Base-by-base conservation (phyloP, 1,140 invertebrate genomes). In the Lepidurus couesii region DNA sequence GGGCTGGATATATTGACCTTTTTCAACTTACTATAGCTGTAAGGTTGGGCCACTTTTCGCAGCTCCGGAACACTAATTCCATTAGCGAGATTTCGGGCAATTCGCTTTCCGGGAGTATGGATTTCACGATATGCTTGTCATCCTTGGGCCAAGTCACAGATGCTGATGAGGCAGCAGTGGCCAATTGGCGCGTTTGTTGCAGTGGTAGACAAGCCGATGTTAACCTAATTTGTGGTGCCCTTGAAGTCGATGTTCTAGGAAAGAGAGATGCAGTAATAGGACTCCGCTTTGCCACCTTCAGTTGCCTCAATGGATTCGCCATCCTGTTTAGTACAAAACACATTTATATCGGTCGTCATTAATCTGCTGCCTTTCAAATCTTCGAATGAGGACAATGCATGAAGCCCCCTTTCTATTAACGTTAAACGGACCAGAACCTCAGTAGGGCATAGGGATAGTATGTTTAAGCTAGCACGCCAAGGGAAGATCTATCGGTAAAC, bases 41-140 rank as follows among this genome's bases (percentile, higher is more conserved):
- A 21, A 78, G 77, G 11, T 78, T 42, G 10, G 79, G 79, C 78
- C 78, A 79, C 42, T 77, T 44, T 7, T 45, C 45, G 73, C 44
- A 73, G 53, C 47, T 77, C 45, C 73, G 65, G 43, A 80, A 77
- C 8, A 80, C 53, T 7, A 74, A 73, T 76, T 74, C 53, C 21
- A 74, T 42, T 16, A 80, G 24, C 24, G 76, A 74, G 45, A 80
- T 45, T n/a, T 80, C 76, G 44, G 73, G 75, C 47, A 80, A 42
- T 44, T 74, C 47, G 76, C 76, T 75, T 34, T 80, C 79, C 0
- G 76, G 34, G 13, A 78, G 76, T 5, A 73, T 73, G 43, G 79
- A 80, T 21, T 42, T 45, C 43, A 80, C 79, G 73, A 80, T 47
- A 44, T 77, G 73, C 7, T 78, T 44, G 13, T 79, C 79, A 9